Conservation (phyloP, 2,888 invertebrate species). For the Leptinotarsa haldemani region DNA sequence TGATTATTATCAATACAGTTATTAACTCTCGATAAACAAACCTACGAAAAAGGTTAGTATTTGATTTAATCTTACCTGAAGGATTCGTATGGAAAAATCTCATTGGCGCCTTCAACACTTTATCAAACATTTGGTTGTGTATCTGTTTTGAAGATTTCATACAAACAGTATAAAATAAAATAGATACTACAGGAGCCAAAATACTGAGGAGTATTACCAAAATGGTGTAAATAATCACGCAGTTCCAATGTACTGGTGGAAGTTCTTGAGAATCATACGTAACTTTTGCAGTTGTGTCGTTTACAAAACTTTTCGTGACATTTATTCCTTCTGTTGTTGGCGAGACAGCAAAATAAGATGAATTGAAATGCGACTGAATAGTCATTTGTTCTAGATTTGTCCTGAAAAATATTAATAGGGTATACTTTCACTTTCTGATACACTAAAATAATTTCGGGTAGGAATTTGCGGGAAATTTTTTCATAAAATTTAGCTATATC, state of each 20-base stretch:
- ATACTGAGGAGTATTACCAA: conserved; percentile 72
- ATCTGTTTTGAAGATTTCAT: conserved; percentile 80
- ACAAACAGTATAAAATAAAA: conserved; percentile 79
- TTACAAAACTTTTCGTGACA: background rate
- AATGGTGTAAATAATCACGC: conserved; percentile 71
- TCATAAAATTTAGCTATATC: too few species aligned
- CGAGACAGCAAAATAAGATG: background rate
- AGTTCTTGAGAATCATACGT: background rate
- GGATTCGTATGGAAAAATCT: conserved; percentile 88
- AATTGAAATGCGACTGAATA: background rate
- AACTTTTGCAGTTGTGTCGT: background rate
- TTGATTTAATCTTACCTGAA: conserved; percentile 69
- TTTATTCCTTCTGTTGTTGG: background rate
- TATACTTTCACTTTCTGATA: too few species aligned
- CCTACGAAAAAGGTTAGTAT: background rate
- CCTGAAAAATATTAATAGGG: conserved; percentile 21
- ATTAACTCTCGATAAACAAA: background rate
- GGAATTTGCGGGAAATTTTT: too few species aligned
- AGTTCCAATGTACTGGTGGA: conserved; percentile 37
- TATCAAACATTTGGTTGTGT: conserved; percentile 83
- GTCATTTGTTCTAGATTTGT: conserved; percentile 10
- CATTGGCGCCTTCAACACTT: conserved; percentile 80
- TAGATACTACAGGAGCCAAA: conserved; percentile 73
- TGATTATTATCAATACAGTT: too few species aligned
- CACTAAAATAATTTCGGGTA: too few species aligned